Evolutionary conservation across 2,113 vertebrate genomes (phyloP).

Genomic region (Maccullochella peelii): DNA sequence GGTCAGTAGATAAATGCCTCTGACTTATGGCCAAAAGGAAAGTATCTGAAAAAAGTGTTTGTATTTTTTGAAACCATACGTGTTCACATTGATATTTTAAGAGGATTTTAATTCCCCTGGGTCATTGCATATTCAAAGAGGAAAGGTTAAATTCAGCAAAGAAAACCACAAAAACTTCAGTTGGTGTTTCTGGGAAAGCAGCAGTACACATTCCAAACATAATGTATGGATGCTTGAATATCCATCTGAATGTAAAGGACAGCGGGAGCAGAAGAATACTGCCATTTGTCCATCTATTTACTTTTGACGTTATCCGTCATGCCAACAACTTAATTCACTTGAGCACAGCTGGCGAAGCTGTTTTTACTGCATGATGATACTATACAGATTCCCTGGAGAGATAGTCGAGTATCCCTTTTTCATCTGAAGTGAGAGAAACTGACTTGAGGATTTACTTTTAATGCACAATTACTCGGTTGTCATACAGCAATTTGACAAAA

Average conservation of each 20-base stretch:
- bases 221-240: conserved; percentile 8
- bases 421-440: conserved; percentile 47
- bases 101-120: neutral
- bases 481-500: conserved; percentile 39
- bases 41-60: neutral
- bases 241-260: conserved; percentile 15
- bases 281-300: conserved; percentile 43
- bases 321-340: conserved; percentile 61
- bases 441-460: conserved; percentile 43
- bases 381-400: conserved; percentile 13
- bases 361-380: conserved; percentile 47
- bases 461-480: conserved; percentile 62
- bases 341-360: conserved; percentile 56
- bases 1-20: neutral
- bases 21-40: conserved; percentile 1
- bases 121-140: conserved; percentile 6
- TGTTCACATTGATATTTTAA: conserved; percentile 4
- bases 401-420: conserved; percentile 24
- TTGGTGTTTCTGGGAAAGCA: conserved; percentile 12
- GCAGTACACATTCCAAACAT: neutral
- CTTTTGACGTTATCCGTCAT: conserved; percentile 57
- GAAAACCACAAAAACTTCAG: conserved; percentile 8
- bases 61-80: neutral
- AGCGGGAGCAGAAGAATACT: neutral
- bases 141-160: conserved; percentile 1